A percentile compares a stretch with the other conserved stretches of the same genome.
These are phyloP conservation scores for Cordilura impudica DNA, from an alignment of 2,888 invertebrate genomes.

Conservation along the genomic window DNA sequence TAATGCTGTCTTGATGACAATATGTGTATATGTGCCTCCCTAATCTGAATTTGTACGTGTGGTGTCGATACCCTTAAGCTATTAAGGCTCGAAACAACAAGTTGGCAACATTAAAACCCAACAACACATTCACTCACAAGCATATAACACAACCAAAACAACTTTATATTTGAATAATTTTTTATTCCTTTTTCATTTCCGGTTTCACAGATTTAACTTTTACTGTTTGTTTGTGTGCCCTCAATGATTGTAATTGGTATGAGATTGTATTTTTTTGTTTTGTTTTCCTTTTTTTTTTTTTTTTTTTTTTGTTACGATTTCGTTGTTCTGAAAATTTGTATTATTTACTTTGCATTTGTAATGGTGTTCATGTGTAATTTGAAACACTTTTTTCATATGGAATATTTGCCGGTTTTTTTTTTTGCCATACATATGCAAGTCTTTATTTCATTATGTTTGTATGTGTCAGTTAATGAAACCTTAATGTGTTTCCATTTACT, in stretches of 20 bases:
- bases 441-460: neutral
- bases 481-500: constrained; percentile 27
- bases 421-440: neutral
- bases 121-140: neutral
- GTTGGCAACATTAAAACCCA: neutral
- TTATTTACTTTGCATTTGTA: neutral
- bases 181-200: constrained; percentile 3
- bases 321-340: neutral
- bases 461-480: constrained; percentile 24
- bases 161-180: neutral
- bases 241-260: neutral
- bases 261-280: neutral
- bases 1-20: no score
- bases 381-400: neutral
- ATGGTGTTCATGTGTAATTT: neutral
- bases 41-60: no score
- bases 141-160: neutral
- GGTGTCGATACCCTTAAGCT: neutral
- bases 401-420: neutral
- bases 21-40: no score
- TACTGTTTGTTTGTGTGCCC: neutral
- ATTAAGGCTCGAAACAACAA: neutral
- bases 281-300: neutral
- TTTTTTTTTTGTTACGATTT: neutral
- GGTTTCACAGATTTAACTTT: constrained; percentile 19